phyloP scores from a whole-genome alignment of 1,140 invertebrate species.

The Drosophila mojavensis region DNA sequence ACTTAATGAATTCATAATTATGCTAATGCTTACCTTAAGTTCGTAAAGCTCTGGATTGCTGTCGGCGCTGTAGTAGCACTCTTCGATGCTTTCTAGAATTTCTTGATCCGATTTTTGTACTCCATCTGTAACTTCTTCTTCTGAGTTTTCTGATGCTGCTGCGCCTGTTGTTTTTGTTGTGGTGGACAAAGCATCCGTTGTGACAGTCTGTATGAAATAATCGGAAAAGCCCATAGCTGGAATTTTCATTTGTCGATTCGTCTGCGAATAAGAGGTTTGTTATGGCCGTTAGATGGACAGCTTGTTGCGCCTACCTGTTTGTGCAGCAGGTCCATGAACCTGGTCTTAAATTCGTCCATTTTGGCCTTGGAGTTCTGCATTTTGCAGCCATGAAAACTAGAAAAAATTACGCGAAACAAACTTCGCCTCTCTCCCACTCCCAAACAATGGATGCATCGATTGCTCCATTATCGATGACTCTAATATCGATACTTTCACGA shows the following conservation, averaged over 20 bases:
- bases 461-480: constrained; percentile 5
- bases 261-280: constrained; percentile 49
- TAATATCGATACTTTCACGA: no score
- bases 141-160: not conserved
- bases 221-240: constrained; percentile 86
- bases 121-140: constrained; percentile 33
- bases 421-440: constrained; percentile 34
- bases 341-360: constrained; percentile 86
- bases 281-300: constrained; percentile 15
- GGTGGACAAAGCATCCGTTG: constrained; percentile 47
- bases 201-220: constrained; percentile 83
- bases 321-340: constrained; percentile 85
- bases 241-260: constrained; percentile 85
- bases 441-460: constrained; percentile 28
- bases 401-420: constrained; percentile 47
- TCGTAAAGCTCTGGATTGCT: constrained; percentile 89
- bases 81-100: constrained; percentile 89
- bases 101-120: constrained; percentile 88
- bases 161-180: constrained; percentile 10
- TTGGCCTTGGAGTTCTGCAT: constrained; percentile 82
- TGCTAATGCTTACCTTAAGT: constrained; percentile 85
- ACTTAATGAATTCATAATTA: not conserved
- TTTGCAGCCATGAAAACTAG: constrained; percentile 65
- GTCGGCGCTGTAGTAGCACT: constrained; percentile 87
- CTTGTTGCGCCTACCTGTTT: constrained; percentile 84